Evolutionary conservation across 1,140 invertebrate genomes (phyloP).

Genomic region (Papilio machaon): DNA sequence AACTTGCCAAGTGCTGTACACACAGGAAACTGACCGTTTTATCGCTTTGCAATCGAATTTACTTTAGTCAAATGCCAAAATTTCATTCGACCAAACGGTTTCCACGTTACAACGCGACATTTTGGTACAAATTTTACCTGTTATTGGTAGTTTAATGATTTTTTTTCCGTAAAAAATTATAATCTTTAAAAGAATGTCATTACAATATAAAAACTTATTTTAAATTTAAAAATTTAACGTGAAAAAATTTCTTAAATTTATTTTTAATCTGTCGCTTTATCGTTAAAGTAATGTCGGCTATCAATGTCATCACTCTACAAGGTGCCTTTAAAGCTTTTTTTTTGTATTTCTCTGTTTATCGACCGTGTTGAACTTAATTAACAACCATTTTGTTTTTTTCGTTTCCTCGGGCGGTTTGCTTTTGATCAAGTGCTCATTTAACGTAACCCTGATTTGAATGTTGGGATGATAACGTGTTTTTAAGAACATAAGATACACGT

Average conservation of each 20-base stretch:
- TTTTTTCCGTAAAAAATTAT: neutral
- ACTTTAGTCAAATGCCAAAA: constrained; percentile 23
- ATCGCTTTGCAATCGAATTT: constrained; percentile 32
- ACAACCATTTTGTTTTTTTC: constrained; percentile 37
- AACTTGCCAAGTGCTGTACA: constrained; percentile 35
- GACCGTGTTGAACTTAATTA: constrained; percentile 37
- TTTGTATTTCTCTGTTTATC: constrained; percentile 49
- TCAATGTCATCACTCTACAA: constrained; percentile 51
- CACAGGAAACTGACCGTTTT: constrained; percentile 36
- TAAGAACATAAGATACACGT: constrained; percentile 35
- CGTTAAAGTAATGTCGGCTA: constrained; percentile 32
- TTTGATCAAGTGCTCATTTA: constrained; percentile 1
- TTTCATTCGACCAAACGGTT: constrained; percentile 11
- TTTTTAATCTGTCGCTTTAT: neutral
- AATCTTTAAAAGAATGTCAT: neutral
- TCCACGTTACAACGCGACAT: neutral
- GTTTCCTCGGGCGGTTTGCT: neutral
- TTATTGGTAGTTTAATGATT: neutral
- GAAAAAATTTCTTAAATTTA: neutral
- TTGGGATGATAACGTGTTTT: neutral
- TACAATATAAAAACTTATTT: neutral
- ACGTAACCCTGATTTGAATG: constrained; percentile 8
- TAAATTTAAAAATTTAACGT: neutral
- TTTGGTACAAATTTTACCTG: neutral
- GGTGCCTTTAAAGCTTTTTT: constrained; percentile 54